Evolutionary conservation across 2,113 vertebrate species (phyloP).

Genomic region (Nyctibius bracteatus): DNA sequence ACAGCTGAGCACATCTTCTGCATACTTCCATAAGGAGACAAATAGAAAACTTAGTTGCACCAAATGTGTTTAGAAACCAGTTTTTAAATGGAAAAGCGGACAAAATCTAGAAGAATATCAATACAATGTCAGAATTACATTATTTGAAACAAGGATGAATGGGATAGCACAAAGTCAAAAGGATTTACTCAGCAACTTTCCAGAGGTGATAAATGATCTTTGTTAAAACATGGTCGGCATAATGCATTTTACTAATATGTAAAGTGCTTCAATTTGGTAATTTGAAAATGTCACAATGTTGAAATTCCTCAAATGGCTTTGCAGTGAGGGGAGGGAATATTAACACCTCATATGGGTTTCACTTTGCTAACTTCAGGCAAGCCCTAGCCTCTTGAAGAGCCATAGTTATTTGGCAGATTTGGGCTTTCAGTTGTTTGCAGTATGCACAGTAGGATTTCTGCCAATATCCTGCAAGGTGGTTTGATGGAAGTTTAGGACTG

Average conservation of each 20-base stretch:
- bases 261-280: conserved; percentile 23
- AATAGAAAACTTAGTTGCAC: conserved; percentile 52
- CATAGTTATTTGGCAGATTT: background rate
- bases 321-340: background rate
- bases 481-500: background rate
- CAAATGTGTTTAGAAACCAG: conserved; percentile 31
- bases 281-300: background rate
- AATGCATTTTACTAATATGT: conserved; percentile 48
- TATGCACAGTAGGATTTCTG: background rate
- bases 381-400: background rate
- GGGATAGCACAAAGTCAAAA: conserved; percentile 45
- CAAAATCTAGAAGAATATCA: conserved; percentile 17
- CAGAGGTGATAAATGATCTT: conserved; percentile 37
- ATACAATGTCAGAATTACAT: conserved; percentile 48
- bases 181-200: conserved; percentile 57
- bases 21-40: conserved; percentile 55
- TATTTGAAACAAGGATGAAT: conserved; percentile 66
- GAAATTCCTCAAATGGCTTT: conserved; percentile 11
- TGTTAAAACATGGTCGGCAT: background rate
- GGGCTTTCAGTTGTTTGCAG: background rate
- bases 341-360: background rate
- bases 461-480: background rate
- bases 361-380: background rate
- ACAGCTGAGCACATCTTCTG: conserved; percentile 54
- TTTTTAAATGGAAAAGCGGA: conserved; percentile 16